Base-by-base conservation (phyloP, 2,797 vertebrate species). In the Sebastes iracundus region DNA sequence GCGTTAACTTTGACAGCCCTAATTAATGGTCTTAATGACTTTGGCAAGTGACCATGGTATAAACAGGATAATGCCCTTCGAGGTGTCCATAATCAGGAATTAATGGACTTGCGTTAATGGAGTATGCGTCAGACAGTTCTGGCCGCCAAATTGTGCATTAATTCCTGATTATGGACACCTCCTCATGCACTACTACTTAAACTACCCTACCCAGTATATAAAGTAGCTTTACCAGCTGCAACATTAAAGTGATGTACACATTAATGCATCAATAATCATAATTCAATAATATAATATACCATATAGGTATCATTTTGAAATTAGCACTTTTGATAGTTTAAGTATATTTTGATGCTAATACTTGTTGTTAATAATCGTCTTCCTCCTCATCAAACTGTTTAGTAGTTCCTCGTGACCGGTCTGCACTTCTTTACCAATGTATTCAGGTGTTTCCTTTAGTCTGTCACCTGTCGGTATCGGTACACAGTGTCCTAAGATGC, bases 401-500 rank as follows among this genome's bases (percentile, higher is more conserved):
- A 25, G 11, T 6, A n/a, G 60, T 38, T 63, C 13, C 13, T 38
- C 14, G 3, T 35, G 61, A 7, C 22, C n/a, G 35, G n/a, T 33
- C 30, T 33, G 20, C 30, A 14, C 5, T 28, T 71, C 22, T 49
- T 14, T 14, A 13, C 16, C 16, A 2, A 46, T 46, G 16, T 18
- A 46, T 18, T 18, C 42, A 46, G 16, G 16, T 18, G 42, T 46
- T 46, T 46, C 42, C 42, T 18, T 46, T 18, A 52, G 14, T 65
- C 25, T 20, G 35, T 73, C 70, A 70, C 23, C 32, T 53, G n/a
- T 30, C 53, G 27, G 20, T 46, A 22, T 32, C 13, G 22, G 27
- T 27, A 10, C 53, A n/a, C 35, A 9, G 55, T 32, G 80, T 77
- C 78, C 66, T 66, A 77, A 25, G 72, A 59, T 25, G 71, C 72